Evolutionary conservation across 2,888 invertebrate genomes (phyloP), one percentile per base, ranked within the genome.

Genomic region (Fragum fragum): DNA sequence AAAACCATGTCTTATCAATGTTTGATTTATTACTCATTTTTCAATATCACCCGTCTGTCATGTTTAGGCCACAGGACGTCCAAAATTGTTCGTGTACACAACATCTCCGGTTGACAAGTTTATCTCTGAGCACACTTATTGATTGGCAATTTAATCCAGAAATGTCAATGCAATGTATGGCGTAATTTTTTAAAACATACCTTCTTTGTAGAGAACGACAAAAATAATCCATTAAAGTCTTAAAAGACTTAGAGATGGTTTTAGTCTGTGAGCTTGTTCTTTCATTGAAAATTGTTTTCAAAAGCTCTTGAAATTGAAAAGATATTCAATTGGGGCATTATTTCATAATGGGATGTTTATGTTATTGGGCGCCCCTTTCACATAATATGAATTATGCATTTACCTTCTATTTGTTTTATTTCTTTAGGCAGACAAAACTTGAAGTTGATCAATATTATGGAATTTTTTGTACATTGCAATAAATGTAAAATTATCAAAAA

Each of bases 101-200:
- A 32, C 61, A 7, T 61, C 32, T 16, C 28, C 32, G 42, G 69
- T 75, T 82, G 82, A 78, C 82, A 82, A 59, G 73, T 78, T 82
- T 82, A 82, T 82, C 82, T 76, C 53, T 76, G 14, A 52, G 76
- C 68, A 75, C 75, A 79, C 76, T 32, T 68, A 73, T 72, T 76
- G 78, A 82, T 78, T 79, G 78, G 82, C 82, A 82, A 55, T 70
- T 70, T 82, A 82, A 82, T 78, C 82, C 75, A 42, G 59, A 61
- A 70, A 82, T 76, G 71, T 78, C 63, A 70, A 26, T 57, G 26
- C 39, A 59, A 82, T 79, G 75, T 73, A 59, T 76, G 78, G 66
- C 26, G 72, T 75, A 72, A 73, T 76, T 79, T 76, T 79, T 71
- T 79, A 32, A 61, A 77, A 75, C 78, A 75, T 68, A 71, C 74